Base-by-base conservation (phyloP, 1,140 invertebrate genomes). In the Caenorhabditis remanei region DNA sequence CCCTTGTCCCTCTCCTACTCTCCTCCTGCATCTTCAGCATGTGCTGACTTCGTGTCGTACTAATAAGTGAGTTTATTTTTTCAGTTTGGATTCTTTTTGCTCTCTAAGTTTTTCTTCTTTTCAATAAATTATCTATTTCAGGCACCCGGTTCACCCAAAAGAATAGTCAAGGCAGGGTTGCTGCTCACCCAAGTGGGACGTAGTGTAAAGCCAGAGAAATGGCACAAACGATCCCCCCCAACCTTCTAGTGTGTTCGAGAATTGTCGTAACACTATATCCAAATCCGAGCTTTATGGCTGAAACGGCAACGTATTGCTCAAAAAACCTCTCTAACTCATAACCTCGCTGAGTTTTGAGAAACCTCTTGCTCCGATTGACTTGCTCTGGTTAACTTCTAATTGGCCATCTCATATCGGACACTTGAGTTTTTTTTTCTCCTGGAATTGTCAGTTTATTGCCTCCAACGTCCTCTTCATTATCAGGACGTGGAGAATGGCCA, bases 121-220 rank as follows among this genome's bases (percentile, higher is more conserved):
- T 32, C 58, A 4, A 53, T 8, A 53, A 53, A 32, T 24, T 63
- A 11, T 21, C 24, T 79, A 43, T 71, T 79, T 24, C 46, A 79
- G 71, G 71, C 46, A 50, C 21, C 71, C 71, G 14, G 21, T 24
- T 46, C 14, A 21, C 9, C 71, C 43, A 24, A 13, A 11, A 19
- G 71, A 79, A 79, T 79, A 11, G 43, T 48, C 46, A 50, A 43
- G 71, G 71, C 13, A 53, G 43, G 71, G 71, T 53, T 13, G 61
- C 24, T 32, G 8, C 41, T 43, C 19, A 11, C 4, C n/a, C 19
- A 14, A 46, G 9, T 11, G n/a, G 46, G 40, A 50, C 46, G 43
- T 14, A n/a, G 71, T 79, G 71, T 79, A 79, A 50, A 79, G 71
- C 13, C 46, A 79, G 46, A 9, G 13, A 11, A 9, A 79, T 79